These are phyloP conservation scores for Spinus pinus DNA, from an alignment of 2,797 vertebrate genomes.

Conservation along the genomic window DNA sequence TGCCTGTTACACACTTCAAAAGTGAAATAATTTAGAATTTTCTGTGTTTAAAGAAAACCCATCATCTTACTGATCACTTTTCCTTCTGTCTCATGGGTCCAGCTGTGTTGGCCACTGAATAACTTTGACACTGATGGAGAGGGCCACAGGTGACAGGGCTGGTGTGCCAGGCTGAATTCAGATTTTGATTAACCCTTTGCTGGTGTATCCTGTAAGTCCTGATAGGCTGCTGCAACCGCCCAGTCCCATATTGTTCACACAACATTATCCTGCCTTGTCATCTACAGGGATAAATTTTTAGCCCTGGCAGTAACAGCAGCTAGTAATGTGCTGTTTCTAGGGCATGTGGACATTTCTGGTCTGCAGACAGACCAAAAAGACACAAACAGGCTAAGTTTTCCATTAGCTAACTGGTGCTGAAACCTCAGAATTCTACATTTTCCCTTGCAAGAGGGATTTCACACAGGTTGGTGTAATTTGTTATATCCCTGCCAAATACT, in stretches of 20 bases:
- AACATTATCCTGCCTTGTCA: background rate
- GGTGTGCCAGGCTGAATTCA: background rate
- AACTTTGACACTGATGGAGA: background rate
- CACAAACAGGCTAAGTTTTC: background rate
- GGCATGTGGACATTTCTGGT: background rate
- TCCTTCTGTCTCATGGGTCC: background rate
- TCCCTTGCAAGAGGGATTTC: background rate
- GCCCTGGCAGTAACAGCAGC: background rate
- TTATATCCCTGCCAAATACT: background rate
- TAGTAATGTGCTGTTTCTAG: background rate
- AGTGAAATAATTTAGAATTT: background rate
- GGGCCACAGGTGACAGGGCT: background rate
- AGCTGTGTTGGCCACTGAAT: background rate
- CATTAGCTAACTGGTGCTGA: background rate
- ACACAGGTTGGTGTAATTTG: background rate
- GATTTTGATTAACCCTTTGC: background rate
- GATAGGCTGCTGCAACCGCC: background rate
- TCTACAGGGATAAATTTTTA: background rate
- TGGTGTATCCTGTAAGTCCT: background rate
- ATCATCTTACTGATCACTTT: background rate
- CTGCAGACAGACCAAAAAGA: background rate
- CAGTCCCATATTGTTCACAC: background rate
- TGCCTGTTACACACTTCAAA: background rate
- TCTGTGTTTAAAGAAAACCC: background rate
- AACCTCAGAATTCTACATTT: background rate